phyloP scores from a whole-genome alignment of 2,888 invertebrate species.

The Azorinus chamasolen region DNA sequence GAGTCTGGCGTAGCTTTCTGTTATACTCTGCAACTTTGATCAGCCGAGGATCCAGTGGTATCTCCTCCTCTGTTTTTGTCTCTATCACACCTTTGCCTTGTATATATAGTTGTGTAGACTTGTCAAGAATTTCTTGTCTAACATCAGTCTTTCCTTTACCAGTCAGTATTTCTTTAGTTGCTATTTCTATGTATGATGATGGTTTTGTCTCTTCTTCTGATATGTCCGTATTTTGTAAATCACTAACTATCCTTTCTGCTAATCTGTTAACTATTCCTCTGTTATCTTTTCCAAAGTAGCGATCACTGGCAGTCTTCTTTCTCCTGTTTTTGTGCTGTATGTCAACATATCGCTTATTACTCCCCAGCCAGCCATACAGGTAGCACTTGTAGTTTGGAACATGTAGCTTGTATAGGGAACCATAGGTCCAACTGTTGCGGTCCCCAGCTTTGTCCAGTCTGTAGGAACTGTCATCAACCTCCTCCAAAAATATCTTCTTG shows the following conservation, averaged over 20 bases:
- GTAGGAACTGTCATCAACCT: conserved; percentile 67
- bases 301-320: conserved; percentile 37
- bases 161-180: not conserved
- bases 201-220: not conserved
- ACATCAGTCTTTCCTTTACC: conserved; percentile 35
- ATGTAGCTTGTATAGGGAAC: conserved; percentile 82
- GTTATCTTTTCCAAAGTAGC: conserved; percentile 79
- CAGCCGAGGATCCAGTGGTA: conserved; percentile 2
- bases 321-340: conserved; percentile 55
- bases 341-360: conserved; percentile 16
- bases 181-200: conserved; percentile 14
- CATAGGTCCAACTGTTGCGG: conserved; percentile 82
- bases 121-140: conserved; percentile 72
- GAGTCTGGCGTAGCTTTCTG: conserved; percentile 81
- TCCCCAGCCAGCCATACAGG: conserved; percentile 63
- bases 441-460: conserved; percentile 83
- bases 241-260: conserved; percentile 16
- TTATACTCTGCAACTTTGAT: conserved; percentile 79
- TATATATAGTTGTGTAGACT: conserved; percentile 78
- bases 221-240: not conserved
- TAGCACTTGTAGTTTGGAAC: conserved; percentile 77
- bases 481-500: no score
- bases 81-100: conserved; percentile 71
- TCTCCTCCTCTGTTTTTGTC: conserved; percentile 21
- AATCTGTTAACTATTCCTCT: conserved; percentile 34